Evolutionary conservation across 2,888 invertebrate genomes (phyloP).

Genomic region (Phrixothrix hirtus): DNA sequence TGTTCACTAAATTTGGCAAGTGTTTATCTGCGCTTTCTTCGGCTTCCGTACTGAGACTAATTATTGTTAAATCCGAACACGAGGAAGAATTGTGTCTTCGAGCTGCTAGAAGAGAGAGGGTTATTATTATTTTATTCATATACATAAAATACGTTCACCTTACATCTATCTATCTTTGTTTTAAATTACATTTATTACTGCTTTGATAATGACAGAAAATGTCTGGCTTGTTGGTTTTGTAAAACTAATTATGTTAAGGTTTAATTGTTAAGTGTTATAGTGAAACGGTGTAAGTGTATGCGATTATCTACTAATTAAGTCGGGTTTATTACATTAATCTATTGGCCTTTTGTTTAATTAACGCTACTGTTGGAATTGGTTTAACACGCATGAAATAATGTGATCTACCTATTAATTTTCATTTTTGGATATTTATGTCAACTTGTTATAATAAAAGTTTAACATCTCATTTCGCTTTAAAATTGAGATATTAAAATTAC

Average conservation of each 20-base stretch:
- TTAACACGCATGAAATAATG: too few relatives aligned
- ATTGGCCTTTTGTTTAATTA: too few relatives aligned
- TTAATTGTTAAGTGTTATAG: slow-evolving; percentile 50
- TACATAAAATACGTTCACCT: slow-evolving; percentile 12
- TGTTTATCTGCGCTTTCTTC: slow-evolving; percentile 59
- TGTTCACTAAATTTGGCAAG: slow-evolving; percentile 72
- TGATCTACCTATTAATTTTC: too few relatives aligned
- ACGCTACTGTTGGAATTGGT: too few relatives aligned
- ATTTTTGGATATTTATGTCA: too few relatives aligned
- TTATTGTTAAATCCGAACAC: slow-evolving; percentile 56
- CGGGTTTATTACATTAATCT: slow-evolving; percentile 20
- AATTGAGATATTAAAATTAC: too few relatives aligned
- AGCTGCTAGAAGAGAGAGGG: slow-evolving; percentile 45
- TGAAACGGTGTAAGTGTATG: slow-evolving; percentile 31
- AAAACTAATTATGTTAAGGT: slow-evolving; percentile 40
- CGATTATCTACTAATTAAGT: slow-evolving; percentile 20
- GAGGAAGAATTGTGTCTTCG: slow-evolving; percentile 55
- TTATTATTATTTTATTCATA: slow-evolving; percentile 1
- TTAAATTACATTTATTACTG: slow-evolving; percentile 3
- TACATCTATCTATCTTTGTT: slow-evolving; percentile 9
- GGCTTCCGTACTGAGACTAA: slow-evolving; percentile 55
- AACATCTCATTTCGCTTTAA: too few relatives aligned
- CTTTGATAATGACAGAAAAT: slow-evolving; percentile 7
- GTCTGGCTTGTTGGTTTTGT: slow-evolving; percentile 14
- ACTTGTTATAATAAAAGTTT: too few relatives aligned